A percentile compares a stretch with the other conserved stretches of the same genome.
Evolutionary conservation across 2,797 vertebrate species (phyloP).

Genomic region (Nasua narica): DNA sequence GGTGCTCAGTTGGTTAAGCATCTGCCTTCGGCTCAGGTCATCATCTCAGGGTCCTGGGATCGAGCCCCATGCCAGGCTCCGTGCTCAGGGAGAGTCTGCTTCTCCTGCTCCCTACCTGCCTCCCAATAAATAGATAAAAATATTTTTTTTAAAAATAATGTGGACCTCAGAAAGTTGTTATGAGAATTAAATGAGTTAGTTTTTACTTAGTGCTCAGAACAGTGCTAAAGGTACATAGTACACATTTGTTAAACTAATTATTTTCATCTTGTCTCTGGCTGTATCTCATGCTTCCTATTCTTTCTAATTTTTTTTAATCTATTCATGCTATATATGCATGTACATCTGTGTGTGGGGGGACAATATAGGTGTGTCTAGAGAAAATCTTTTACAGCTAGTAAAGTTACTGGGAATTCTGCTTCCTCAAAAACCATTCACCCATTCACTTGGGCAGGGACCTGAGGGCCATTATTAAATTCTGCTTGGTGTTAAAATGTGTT

Average conservation of each 20-base stretch:
- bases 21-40: neutral
- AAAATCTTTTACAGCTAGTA: neutral
- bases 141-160: neutral
- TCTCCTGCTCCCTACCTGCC: fast-evolving
- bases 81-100: neutral
- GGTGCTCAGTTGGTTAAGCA: neutral
- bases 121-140: neutral
- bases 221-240: neutral
- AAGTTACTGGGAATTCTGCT: neutral
- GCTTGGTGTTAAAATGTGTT: neutral
- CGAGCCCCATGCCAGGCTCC: neutral
- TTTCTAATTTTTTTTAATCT: neutral
- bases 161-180: neutral
- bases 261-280: neutral
- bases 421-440: neutral
- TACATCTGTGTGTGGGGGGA: neutral
- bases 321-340: neutral
- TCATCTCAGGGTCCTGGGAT: neutral
- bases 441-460: neutral
- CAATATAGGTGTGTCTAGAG: neutral
- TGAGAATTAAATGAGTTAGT: neutral
- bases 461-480: neutral
- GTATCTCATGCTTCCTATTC: neutral
- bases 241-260: neutral
- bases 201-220: neutral